phyloP scores from a whole-genome alignment of 2,797 vertebrate species.

The Rhinatrema bivittatum region DNA sequence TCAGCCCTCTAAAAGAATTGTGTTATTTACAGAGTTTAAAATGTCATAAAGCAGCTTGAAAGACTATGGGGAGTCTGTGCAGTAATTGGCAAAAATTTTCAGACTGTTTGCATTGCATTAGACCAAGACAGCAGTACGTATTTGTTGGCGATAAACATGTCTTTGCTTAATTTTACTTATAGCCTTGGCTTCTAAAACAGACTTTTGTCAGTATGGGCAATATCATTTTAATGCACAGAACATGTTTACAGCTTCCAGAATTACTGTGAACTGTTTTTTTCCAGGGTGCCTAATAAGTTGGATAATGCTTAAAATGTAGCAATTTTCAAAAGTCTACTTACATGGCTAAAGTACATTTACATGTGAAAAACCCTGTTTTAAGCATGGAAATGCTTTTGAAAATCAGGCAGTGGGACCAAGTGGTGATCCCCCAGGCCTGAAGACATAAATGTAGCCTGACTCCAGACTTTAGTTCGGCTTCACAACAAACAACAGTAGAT shows the following conservation, averaged over 20 bases:
- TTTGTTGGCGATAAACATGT: slow-evolving; percentile 38
- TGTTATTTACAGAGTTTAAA: slow-evolving; percentile 72
- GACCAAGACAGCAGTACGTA: slow-evolving; percentile 38
- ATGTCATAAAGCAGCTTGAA: slow-evolving; percentile 71
- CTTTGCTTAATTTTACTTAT: slow-evolving; percentile 43
- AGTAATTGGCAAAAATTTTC: slow-evolving; percentile 58
- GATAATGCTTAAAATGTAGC: no score
- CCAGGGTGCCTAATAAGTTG: no score
- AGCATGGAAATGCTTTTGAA: no score
- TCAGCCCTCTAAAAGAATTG: slow-evolving; percentile 36
- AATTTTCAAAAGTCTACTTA: no score
- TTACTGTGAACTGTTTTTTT: no score
- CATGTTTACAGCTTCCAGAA: not conserved
- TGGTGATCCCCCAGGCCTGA: no score
- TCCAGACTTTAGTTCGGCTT: no score
- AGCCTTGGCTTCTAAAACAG: slow-evolving; percentile 25
- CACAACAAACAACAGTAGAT: no score
- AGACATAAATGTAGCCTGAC: no score
- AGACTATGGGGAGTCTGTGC: slow-evolving; percentile 47
- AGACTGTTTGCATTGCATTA: slow-evolving; percentile 56
- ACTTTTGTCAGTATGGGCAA: slow-evolving; percentile 21
- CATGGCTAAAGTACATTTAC: no score
- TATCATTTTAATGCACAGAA: slow-evolving; percentile 26
- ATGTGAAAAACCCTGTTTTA: no score
- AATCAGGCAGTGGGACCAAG: no score